A percentile compares a stretch with the other conserved stretches of the same genome.
These are phyloP conservation scores for Xylocampa areola DNA, from an alignment of 2,888 invertebrate species.

Conservation along the genomic window DNA sequence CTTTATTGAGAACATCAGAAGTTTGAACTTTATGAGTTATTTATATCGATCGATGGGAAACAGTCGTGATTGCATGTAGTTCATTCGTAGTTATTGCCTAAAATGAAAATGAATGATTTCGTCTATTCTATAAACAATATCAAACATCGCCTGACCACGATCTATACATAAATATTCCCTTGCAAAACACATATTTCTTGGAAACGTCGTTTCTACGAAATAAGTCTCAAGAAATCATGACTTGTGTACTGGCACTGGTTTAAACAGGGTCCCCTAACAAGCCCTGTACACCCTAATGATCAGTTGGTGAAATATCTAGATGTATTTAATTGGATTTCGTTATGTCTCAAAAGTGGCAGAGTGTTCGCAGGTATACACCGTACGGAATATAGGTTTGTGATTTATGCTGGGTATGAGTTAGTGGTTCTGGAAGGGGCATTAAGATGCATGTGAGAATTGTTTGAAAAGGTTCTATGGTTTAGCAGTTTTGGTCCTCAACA, in stretches of 20 bases:
- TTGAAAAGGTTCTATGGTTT: too few species aligned
- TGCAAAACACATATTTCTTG: conserved; percentile 60
- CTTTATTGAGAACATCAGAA: too few species aligned
- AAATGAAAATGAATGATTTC: too few species aligned
- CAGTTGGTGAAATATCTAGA: conserved; percentile 81
- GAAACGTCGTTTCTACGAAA: conserved; percentile 57
- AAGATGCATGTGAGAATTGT: not conserved
- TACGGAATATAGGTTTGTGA: conserved; percentile 81
- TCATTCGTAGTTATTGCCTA: too few species aligned
- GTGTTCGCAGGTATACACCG: conserved; percentile 78
- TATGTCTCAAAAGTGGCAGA: conserved; percentile 71
- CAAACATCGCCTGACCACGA: conserved; percentile 35
- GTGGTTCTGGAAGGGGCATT: conserved; percentile 36
- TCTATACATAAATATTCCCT: conserved; percentile 45
- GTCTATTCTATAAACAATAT: conserved; percentile 33
- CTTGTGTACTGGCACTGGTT: conserved; percentile 68
- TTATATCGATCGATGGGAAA: too few species aligned
- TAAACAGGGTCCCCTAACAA: conserved; percentile 76
- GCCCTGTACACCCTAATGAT: conserved; percentile 82
- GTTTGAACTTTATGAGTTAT: too few species aligned
- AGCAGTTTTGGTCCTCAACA: too few species aligned
- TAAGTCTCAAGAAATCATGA: conserved; percentile 72
- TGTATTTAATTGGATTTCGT: conserved; percentile 88
- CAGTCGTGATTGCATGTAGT: too few species aligned
- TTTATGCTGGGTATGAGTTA: conserved; percentile 66